Conservation (phyloP, 2,113 vertebrate genomes). For the Xenopus laevis region DNA sequence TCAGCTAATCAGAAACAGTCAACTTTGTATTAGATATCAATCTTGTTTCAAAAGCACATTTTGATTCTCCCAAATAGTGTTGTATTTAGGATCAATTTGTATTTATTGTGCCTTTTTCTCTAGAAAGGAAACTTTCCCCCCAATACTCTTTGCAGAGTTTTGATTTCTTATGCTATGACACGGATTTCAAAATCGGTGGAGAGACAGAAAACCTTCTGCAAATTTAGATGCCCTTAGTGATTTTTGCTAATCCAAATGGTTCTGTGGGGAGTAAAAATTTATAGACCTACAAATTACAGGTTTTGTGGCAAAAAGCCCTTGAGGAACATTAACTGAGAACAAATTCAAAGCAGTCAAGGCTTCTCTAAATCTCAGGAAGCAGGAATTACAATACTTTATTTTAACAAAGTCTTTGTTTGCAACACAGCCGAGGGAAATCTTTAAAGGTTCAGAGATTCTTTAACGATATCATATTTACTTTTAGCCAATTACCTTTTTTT, state of each 20-base stretch:
- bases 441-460: not conserved
- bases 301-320: slow-evolving; percentile 20
- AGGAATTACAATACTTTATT: slow-evolving; percentile 6
- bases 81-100: too few species aligned
- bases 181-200: slow-evolving; percentile 7
- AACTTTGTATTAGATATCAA: too few species aligned
- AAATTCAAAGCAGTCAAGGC: slow-evolving; percentile 17
- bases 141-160: not conserved
- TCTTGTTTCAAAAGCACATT: too few species aligned
- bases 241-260: slow-evolving; percentile 22
- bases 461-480: slow-evolving; percentile 3
- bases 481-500: slow-evolving; percentile 1
- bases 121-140: slow-evolving; percentile 2
- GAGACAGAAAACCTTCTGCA: slow-evolving; percentile 29
- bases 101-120: not conserved
- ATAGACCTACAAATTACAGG: slow-evolving; percentile 38
- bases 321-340: slow-evolving; percentile 29
- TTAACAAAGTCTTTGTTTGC: slow-evolving; percentile 20
- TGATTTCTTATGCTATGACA: not conserved
- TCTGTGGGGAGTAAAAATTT: slow-evolving; percentile 35
- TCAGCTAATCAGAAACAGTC: too few species aligned
- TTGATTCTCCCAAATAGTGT: too few species aligned
- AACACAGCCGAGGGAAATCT: slow-evolving; percentile 20
- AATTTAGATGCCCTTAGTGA: slow-evolving; percentile 39
- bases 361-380: slow-evolving; percentile 30